These are phyloP conservation scores for Phasia obesa DNA, from an alignment of 2,888 invertebrate genomes.

Conservation along the genomic window DNA sequence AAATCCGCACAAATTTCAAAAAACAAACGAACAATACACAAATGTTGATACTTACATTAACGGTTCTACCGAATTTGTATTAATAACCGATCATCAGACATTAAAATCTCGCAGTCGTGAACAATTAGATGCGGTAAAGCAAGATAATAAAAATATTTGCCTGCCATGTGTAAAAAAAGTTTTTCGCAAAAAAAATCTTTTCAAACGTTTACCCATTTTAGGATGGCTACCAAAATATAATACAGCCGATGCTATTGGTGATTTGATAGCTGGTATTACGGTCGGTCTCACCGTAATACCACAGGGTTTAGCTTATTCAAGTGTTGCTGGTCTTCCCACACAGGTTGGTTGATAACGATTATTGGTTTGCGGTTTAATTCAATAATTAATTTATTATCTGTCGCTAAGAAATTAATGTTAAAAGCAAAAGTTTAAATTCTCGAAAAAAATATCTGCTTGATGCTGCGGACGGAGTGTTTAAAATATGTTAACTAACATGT, in stretches of 20 bases:
- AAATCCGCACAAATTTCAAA: conserved; percentile 76
- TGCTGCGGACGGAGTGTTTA: too few relatives aligned
- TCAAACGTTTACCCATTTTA: conserved; percentile 89
- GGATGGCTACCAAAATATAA: conserved; percentile 91
- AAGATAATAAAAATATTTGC: conserved; percentile 69
- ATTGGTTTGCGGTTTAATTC: not conserved
- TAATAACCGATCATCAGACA: conserved; percentile 79
- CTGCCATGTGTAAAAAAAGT: conserved; percentile 77
- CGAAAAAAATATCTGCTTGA: too few relatives aligned
- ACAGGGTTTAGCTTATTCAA: conserved; percentile 92
- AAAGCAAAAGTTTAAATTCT: too few relatives aligned
- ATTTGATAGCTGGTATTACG: conserved; percentile 95
- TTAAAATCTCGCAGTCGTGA: conserved; percentile 75
- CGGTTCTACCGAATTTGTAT: conserved; percentile 79
- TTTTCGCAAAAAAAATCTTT: conserved; percentile 87
- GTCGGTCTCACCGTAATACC: conserved; percentile 88
- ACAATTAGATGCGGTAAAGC: conserved; percentile 72
- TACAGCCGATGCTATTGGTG: conserved; percentile 88
- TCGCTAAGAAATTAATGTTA: too few relatives aligned
- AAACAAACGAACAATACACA: conserved; percentile 75
- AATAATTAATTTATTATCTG: too few relatives aligned
- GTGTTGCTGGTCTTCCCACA: conserved; percentile 89
- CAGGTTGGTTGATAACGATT: conserved; percentile 82
- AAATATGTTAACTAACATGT: too few relatives aligned
- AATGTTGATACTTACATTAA: conserved; percentile 77